These are phyloP conservation scores for Dicycla oo DNA, from an alignment of 2,888 invertebrate species.

Conservation along the genomic window DNA sequence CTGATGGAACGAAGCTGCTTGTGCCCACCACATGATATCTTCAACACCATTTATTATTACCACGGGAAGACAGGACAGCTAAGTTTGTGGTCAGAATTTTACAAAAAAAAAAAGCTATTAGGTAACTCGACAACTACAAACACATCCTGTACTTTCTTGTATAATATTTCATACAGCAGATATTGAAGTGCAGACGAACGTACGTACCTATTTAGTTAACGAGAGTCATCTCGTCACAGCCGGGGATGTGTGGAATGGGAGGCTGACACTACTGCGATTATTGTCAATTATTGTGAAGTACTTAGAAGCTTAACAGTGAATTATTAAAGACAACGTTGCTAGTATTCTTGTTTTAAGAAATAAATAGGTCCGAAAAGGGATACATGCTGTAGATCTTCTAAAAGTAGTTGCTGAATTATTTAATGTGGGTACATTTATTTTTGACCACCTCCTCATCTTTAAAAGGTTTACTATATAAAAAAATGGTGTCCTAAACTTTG, in stretches of 20 bases:
- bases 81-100: no score
- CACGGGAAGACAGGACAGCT: no score
- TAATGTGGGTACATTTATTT: not conserved
- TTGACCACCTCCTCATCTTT: not conserved
- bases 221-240: slow-evolving; percentile 81
- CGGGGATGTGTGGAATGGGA: slow-evolving; percentile 75
- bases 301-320: slow-evolving; percentile 79
- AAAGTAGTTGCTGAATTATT: not conserved
- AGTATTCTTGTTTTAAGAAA: not conserved
- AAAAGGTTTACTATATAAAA: not conserved
- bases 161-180: slow-evolving; percentile 83
- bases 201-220: slow-evolving; percentile 86
- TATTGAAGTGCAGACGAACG: slow-evolving; percentile 84
- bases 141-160: slow-evolving; percentile 63
- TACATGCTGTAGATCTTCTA: not conserved
- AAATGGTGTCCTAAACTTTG: not conserved
- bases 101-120: not conserved
- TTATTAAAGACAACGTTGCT: slow-evolving; percentile 59
- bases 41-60: no score
- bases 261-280: slow-evolving; percentile 63
- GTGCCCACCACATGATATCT: no score
- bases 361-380: not conserved
- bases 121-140: not conserved
- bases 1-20: no score
- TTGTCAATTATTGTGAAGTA: slow-evolving; percentile 71